These are phyloP conservation scores for Drosophila rubida DNA, from an alignment of 2,888 invertebrate species.

Conservation along the genomic window DNA sequence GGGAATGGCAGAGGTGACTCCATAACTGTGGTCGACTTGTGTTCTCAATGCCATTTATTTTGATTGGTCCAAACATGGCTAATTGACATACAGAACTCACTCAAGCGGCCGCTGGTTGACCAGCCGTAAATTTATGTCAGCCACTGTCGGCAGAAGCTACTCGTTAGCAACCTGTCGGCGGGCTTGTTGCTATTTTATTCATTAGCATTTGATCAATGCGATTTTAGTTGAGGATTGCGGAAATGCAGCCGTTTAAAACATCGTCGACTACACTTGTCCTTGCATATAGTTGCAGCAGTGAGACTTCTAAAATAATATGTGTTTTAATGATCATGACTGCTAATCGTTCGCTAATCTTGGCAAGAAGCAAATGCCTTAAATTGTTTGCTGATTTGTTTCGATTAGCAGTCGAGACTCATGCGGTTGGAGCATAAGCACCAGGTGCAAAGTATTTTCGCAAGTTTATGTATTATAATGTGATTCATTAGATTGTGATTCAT, in stretches of 20 bases:
- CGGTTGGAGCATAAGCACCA: slow-evolving; percentile 30
- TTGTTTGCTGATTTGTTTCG: slow-evolving; percentile 44
- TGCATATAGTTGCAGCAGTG: background rate
- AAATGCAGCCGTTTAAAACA: slow-evolving; percentile 41
- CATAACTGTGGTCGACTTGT: slow-evolving; percentile 47
- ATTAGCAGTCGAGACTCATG: slow-evolving; percentile 16
- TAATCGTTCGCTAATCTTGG: slow-evolving; percentile 39
- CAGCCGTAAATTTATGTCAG: slow-evolving; percentile 11
- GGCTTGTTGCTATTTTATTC: slow-evolving; percentile 1
- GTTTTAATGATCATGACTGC: background rate
- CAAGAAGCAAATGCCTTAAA: slow-evolving; percentile 48
- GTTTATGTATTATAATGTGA: slow-evolving; percentile 17
- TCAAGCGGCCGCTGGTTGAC: slow-evolving; percentile 1
- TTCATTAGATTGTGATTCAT: background rate
- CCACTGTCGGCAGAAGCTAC: slow-evolving; percentile 20
- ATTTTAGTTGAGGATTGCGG: slow-evolving; percentile 61
- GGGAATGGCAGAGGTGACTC: slow-evolving; percentile 68
- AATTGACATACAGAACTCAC: slow-evolving; percentile 46
- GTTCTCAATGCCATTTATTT: slow-evolving; percentile 10
- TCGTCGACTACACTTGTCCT: background rate
- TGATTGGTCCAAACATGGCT: slow-evolving; percentile 42
- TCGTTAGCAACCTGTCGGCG: slow-evolving; percentile 36
- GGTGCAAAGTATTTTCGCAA: slow-evolving; percentile 34
- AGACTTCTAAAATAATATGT: background rate
- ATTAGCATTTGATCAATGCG: slow-evolving; percentile 49